Conservation (phyloP, 2,797 vertebrate genomes). For the Parambassis ranga region DNA sequence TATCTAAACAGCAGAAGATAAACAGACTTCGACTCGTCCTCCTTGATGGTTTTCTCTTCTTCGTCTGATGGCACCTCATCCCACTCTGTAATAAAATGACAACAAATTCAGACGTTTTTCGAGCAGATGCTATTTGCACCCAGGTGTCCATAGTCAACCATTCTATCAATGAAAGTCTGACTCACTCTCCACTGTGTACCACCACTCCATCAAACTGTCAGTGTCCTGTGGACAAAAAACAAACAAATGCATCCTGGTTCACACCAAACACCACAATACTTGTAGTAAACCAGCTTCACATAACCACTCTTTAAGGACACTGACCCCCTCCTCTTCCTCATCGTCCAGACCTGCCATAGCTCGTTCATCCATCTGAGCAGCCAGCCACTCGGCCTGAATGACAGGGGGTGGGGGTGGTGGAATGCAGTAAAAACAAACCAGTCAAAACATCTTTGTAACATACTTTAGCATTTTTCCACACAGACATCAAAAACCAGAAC, state of each 20-base stretch:
- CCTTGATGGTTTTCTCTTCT: slow-evolving; percentile 42
- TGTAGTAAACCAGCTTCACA: too few relatives aligned
- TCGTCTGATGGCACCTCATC: slow-evolving; percentile 78
- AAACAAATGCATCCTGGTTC: background rate
- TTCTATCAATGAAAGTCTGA: background rate
- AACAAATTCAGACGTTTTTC: too few relatives aligned
- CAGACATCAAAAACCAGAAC: background rate
- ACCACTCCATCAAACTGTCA: slow-evolving; percentile 84
- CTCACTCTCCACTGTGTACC: slow-evolving; percentile 83
- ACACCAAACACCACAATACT: too few relatives aligned
- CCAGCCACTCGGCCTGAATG: slow-evolving; percentile 74
- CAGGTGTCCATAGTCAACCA: too few relatives aligned
- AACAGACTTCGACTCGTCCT: slow-evolving; percentile 67
- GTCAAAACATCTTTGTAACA: background rate
- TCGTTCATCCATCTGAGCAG: slow-evolving; percentile 69
- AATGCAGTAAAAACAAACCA: background rate
- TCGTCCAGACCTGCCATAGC: slow-evolving; percentile 18
- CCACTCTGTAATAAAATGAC: slow-evolving; percentile 71
- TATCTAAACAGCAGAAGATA: background rate
- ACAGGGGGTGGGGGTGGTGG: too few relatives aligned
- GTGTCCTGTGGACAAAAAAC: slow-evolving; percentile 72
- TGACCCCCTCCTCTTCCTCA: slow-evolving; percentile 62
- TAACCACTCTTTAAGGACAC: background rate
- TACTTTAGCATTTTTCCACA: background rate
- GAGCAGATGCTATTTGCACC: too few relatives aligned